phyloP scores from a whole-genome alignment of 2,888 invertebrate genomes.

The Peribatodes rhomboidaria region DNA sequence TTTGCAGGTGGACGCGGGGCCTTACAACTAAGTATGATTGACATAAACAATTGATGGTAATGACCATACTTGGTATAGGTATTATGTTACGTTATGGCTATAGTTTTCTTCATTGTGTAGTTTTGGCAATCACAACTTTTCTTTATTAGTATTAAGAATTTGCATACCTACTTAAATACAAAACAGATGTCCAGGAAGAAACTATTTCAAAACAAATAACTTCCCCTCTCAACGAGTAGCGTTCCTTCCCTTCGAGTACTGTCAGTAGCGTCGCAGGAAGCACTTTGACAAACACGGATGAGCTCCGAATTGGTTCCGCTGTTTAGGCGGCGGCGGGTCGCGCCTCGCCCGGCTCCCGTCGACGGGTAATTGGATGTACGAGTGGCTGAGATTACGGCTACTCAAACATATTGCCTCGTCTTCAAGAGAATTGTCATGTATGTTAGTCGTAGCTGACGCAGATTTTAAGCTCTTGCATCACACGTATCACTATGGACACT shows the following conservation, averaged over 20 bases:
- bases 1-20: too few species aligned
- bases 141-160: too few species aligned
- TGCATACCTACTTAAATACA: neutral
- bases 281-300: constrained; percentile 82
- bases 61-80: too few species aligned
- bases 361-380: constrained; percentile 64
- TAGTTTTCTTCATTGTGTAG: too few species aligned
- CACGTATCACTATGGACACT: too few species aligned
- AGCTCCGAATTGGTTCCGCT: constrained; percentile 81
- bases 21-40: too few species aligned
- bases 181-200: neutral
- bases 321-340: constrained; percentile 71
- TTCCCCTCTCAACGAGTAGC: constrained; percentile 36
- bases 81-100: too few species aligned
- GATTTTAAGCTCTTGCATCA: too few species aligned
- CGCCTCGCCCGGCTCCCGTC: constrained; percentile 61
- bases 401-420: neutral
- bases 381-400: constrained; percentile 9
- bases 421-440: neutral
- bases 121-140: too few species aligned
- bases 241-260: constrained; percentile 48
- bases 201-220: neutral
- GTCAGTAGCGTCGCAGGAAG: constrained; percentile 64
- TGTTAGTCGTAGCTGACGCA: too few species aligned
- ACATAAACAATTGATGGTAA: too few species aligned